These are phyloP conservation scores for Drosophila monieri DNA, from an alignment of 2,888 invertebrate species.

Conservation along the genomic window DNA sequence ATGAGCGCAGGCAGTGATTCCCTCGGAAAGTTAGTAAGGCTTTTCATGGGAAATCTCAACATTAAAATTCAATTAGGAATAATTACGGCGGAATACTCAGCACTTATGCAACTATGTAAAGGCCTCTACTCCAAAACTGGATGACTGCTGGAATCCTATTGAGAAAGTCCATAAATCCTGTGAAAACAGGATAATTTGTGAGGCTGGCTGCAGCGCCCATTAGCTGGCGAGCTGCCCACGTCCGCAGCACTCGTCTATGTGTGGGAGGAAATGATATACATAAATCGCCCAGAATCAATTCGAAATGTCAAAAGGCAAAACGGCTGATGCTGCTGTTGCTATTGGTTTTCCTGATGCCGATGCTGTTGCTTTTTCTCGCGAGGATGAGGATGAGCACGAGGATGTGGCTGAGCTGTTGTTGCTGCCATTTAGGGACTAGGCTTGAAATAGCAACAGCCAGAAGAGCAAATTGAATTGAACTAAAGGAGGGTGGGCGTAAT, in stretches of 20 bases:
- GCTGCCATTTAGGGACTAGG: conserved; percentile 22
- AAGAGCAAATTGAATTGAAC: conserved; percentile 44
- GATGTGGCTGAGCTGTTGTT: conserved; percentile 10
- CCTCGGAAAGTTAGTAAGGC: conserved; percentile 15
- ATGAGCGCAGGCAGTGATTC: background rate
- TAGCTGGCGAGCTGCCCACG: conserved; percentile 6
- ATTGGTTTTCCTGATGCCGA: conserved; percentile 26
- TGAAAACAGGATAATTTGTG: conserved; percentile 23
- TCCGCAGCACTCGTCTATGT: background rate
- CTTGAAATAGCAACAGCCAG: conserved; percentile 40
- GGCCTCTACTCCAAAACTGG: too few species aligned
- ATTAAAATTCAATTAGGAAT: conserved; percentile 9
- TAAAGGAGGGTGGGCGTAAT: background rate
- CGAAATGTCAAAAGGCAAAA: conserved; percentile 46
- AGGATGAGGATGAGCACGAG: conserved; percentile 2
- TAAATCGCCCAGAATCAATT: conserved; percentile 47
- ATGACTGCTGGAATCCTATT: background rate
- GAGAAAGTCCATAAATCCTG: conserved; percentile 4
- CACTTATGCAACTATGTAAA: background rate
- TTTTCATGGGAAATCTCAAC: conserved; percentile 4
- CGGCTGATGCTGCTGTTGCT: conserved; percentile 23
- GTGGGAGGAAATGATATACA: conserved; percentile 36
- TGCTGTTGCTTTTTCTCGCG: background rate
- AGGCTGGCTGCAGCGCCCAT: conserved; percentile 11
- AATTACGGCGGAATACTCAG: background rate